phyloP scores from a whole-genome alignment of 2,888 invertebrate genomes.

The Torymus texanus region DNA sequence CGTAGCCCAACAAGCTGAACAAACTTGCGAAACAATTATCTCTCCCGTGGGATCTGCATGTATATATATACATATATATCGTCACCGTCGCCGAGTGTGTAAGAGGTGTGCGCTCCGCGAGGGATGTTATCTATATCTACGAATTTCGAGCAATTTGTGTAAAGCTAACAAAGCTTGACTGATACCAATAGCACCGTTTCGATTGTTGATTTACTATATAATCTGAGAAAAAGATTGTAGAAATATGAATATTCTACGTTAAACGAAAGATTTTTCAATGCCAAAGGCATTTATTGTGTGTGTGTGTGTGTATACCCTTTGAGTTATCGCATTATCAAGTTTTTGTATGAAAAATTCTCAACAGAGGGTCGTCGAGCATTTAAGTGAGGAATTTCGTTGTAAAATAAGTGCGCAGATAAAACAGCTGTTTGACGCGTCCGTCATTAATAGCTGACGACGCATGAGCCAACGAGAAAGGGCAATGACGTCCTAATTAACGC shows the following conservation, averaged over 20 bases:
- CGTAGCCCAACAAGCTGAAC: constrained; percentile 26
- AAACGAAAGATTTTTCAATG: not conserved
- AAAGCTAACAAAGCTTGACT: not conserved
- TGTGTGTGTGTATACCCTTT: no score
- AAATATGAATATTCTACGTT: constrained; percentile 5
- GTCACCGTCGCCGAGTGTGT: not conserved
- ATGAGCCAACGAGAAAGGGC: constrained; percentile 3
- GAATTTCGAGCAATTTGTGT: constrained; percentile 2
- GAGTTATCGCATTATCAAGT: no score
- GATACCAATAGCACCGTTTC: not conserved
- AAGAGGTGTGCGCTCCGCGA: not conserved
- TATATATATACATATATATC: not conserved
- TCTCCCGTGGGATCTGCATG: not conserved
- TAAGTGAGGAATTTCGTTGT: no score
- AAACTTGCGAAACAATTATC: constrained; percentile 51
- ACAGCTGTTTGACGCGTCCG: not conserved
- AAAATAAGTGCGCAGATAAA: no score
- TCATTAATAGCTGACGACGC: not conserved
- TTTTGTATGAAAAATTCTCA: no score
- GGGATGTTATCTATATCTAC: not conserved
- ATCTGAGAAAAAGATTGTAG: not conserved
- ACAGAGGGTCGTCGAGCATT: no score
- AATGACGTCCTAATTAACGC: constrained; percentile 34
- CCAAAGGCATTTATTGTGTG: no score
- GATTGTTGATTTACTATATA: not conserved